These are phyloP conservation scores for Arctia plantaginis DNA, from an alignment of 2,888 invertebrate genomes.

Conservation along the genomic window DNA sequence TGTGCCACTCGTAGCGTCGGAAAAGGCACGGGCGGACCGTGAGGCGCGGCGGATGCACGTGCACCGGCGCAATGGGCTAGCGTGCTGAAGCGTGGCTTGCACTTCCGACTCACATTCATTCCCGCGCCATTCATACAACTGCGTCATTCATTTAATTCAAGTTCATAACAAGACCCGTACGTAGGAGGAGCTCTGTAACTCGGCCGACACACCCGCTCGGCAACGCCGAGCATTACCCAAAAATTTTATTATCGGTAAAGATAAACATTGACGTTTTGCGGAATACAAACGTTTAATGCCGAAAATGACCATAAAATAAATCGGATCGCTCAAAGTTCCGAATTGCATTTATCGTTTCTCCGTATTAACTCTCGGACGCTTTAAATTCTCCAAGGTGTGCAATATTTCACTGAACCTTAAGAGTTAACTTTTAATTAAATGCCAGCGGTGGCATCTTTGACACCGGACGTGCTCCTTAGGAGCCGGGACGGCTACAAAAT, in stretches of 20 bases:
- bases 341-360: conserved; percentile 75
- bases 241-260: conserved; percentile 68
- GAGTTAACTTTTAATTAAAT: conserved; percentile 79
- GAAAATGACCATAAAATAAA: conserved; percentile 74
- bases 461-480: conserved; percentile 64
- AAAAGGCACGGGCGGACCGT: conserved; percentile 33
- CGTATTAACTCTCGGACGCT: conserved; percentile 69
- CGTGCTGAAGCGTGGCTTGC: conserved; percentile 76
- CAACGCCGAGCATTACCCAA: conserved; percentile 60
- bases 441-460: conserved; percentile 66
- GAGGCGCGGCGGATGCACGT: conserved; percentile 69
- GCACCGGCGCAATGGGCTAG: conserved; percentile 72
- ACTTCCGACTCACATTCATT: conserved; percentile 84
- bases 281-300: conserved; percentile 55
- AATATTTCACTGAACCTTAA: conserved; percentile 79
- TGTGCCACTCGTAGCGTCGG: conserved; percentile 17
- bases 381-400: conserved; percentile 74
- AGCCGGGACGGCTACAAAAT: conserved; percentile 67
- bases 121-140: conserved; percentile 84
- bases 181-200: conserved; percentile 70
- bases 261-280: conserved; percentile 63
- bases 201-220: conserved; percentile 63
- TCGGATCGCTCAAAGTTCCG: conserved; percentile 68
- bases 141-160: conserved; percentile 85
- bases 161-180: conserved; percentile 78